Evolutionary conservation across 2,888 invertebrate genomes (phyloP), one percentile per base, ranked within the genome.

Genomic region (Agriopis aurantiaria): DNA sequence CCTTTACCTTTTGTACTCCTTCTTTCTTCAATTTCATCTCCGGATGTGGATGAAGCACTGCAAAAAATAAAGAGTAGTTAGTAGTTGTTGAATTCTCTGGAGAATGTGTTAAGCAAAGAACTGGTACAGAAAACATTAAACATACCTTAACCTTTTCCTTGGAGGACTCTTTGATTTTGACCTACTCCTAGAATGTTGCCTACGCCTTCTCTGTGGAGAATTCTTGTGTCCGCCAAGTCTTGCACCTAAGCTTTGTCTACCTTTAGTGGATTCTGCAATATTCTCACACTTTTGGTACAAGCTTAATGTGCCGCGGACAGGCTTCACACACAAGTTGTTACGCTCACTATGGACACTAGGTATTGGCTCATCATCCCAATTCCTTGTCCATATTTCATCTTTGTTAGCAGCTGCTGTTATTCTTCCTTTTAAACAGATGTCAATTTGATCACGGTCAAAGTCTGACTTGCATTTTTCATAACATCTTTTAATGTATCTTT

Each of bases 291-390:
- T 96, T 85, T 96, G 96, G 85, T 95, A 95, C 82, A 96, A 91
- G 74, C 95, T 88, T 80, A 96, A 85, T 78, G 95, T 88, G 75
- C 96, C 95, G 75, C 95, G 90, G 43, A 95, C 95, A 63, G 95
- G 95, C 82, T 96, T 96, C 41, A 96, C 96, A 67, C 96, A 95
- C 82, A 96, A 92, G 75, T 94, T 95, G 90, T 96, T 96, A 49
- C 97, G 95, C 87, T 97, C 97, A 87, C 97, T 97, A 84, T 97
- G 96, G 65, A 97, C 97, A 89, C 97, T 97, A 53, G 99, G 99
- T 78, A 99, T 95, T 45, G 99, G 98, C 88, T 99, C 99, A 75
- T 96, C 96, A 80, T 97, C 97, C 99, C 99, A 99, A 93, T 99
- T 98, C 85, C 98, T 97, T 1, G 97, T 96, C 96, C 97, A 97